Conservation (phyloP, 2,888 invertebrate genomes). For the Desoria tigrina region DNA sequence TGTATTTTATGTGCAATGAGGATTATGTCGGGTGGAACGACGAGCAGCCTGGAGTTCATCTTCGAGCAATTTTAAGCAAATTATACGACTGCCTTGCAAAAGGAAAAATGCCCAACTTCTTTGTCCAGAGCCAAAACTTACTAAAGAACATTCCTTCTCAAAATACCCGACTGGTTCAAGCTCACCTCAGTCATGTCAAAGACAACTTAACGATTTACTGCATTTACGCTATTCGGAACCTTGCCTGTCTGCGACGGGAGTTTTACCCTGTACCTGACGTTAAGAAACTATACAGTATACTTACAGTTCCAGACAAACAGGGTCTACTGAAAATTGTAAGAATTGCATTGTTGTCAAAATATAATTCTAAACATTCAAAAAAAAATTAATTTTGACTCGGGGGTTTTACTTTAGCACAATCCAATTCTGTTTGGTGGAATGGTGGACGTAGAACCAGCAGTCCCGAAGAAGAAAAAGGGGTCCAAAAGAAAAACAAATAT, state of each 20-base stretch:
- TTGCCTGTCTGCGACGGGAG: constrained; percentile 62
- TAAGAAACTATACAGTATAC: constrained; percentile 63
- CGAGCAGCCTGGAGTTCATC: constrained; percentile 69
- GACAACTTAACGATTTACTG: constrained; percentile 73
- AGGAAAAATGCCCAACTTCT: constrained; percentile 68
- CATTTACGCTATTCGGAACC: constrained; percentile 68
- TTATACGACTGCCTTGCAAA: constrained; percentile 67
- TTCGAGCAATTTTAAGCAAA: constrained; percentile 65
- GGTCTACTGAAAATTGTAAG: constrained; percentile 42
- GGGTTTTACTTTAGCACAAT: constrained; percentile 17
- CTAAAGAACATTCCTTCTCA: constrained; percentile 70
- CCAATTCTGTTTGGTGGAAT: constrained; percentile 12
- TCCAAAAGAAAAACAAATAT: constrained; percentile 12
- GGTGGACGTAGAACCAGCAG: constrained; percentile 21
- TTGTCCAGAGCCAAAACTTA: constrained; percentile 71
- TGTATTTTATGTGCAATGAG: constrained; percentile 71
- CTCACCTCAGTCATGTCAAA: constrained; percentile 67
- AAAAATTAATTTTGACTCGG: neutral
- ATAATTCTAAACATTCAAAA: neutral
- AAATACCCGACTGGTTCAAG: constrained; percentile 66
- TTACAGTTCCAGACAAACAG: constrained; percentile 56
- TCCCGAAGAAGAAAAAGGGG: constrained; percentile 2
- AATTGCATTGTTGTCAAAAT: too few relatives aligned
- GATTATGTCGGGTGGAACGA: constrained; percentile 73
- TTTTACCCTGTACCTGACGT: constrained; percentile 67